Conservation (phyloP, 2,888 invertebrate species). For the Platycnemis pennipes region DNA sequence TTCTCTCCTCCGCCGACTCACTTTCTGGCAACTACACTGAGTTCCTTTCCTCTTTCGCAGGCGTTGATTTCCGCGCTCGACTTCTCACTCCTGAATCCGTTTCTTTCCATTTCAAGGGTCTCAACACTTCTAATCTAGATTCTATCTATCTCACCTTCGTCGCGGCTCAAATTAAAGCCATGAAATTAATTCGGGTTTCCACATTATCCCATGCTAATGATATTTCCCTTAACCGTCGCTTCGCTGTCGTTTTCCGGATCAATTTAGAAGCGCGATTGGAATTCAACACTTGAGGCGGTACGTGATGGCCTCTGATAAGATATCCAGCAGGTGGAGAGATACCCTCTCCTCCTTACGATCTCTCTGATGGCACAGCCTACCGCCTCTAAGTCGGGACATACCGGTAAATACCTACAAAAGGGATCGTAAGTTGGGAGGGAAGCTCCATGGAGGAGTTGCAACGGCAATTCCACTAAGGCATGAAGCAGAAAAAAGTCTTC, state of each 20-base stretch:
- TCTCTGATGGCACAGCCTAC: neutral
- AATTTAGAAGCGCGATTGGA: neutral
- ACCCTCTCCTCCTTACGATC: neutral
- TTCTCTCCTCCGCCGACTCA: neutral
- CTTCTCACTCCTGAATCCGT: neutral
- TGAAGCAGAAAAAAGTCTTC: too few relatives aligned
- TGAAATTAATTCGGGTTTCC: neutral
- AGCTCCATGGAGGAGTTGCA: too few relatives aligned
- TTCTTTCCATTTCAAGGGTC: neutral
- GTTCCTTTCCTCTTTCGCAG: neutral
- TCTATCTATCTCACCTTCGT: neutral
- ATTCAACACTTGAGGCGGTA: neutral
- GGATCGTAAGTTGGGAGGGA: too few relatives aligned
- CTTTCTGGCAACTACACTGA: neutral
- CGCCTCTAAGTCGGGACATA: too few relatives aligned
- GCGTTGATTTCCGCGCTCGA: neutral
- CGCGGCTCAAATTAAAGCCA: neutral
- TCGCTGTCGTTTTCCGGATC: neutral
- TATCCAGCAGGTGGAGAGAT: neutral
- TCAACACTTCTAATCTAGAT: neutral
- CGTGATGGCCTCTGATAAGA: neutral
- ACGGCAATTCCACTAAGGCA: too few relatives aligned
- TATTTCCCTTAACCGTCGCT: neutral
- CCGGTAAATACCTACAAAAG: too few relatives aligned
- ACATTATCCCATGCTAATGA: neutral